phyloP scores from a whole-genome alignment of 2,113 vertebrate species.

The Struthio camelus region DNA sequence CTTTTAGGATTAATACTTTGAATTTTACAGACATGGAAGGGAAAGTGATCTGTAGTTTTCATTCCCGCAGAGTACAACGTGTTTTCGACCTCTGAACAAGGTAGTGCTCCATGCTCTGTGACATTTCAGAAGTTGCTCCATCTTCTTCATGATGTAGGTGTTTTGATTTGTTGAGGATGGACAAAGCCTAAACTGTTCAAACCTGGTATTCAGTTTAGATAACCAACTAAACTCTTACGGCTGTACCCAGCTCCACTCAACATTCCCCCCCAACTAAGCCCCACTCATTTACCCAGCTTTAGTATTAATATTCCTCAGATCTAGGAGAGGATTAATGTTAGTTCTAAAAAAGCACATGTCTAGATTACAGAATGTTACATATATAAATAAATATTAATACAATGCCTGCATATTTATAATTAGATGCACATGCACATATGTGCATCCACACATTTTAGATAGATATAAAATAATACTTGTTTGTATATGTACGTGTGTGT shows the following conservation, averaged over 20 bases:
- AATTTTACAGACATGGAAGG: not conserved
- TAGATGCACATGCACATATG: not conserved
- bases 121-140: not conserved
- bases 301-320: not conserved
- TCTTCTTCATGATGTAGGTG: not conserved
- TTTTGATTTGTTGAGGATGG: not conserved
- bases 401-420: not conserved
- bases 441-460: not conserved
- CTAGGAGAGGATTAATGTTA: not conserved
- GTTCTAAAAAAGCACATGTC: not conserved
- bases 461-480: not conserved
- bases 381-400: not conserved
- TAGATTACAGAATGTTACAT: not conserved
- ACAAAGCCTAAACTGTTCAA: not conserved
- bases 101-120: not conserved
- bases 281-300: not conserved
- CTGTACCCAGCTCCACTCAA: not conserved
- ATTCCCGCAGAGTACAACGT: not conserved
- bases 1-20: not conserved
- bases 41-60: constrained; percentile 1
- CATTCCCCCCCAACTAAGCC: not conserved
- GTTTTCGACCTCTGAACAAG: not conserved
- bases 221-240: not conserved
- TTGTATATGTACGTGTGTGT: not conserved
- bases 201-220: not conserved